phyloP scores from a whole-genome alignment of 2,888 invertebrate genomes.

The Dicranocentrus wangi region DNA sequence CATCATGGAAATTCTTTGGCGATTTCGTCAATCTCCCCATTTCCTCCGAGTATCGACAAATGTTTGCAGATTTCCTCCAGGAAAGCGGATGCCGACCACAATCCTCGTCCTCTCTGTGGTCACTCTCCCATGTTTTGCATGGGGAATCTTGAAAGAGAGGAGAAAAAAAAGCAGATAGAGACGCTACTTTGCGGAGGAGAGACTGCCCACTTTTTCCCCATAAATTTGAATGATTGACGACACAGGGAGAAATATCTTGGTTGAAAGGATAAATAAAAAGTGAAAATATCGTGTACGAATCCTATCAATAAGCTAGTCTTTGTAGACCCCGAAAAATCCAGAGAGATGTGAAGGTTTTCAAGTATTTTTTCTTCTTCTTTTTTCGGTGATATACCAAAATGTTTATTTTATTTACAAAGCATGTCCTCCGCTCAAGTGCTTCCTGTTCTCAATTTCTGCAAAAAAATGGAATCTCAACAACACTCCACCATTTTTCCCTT shows the following conservation, averaged over 20 bases:
- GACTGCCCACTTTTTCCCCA: neutral
- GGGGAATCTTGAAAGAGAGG: too few species aligned
- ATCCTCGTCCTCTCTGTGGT: too few species aligned
- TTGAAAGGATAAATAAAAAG: neutral
- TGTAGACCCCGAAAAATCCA: neutral
- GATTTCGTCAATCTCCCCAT: too few species aligned
- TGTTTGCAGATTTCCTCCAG: too few species aligned
- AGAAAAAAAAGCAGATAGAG: too few species aligned
- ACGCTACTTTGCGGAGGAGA: too few species aligned
- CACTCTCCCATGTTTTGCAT: too few species aligned
- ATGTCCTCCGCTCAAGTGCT: slow-evolving; percentile 35
- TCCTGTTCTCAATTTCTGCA: slow-evolving; percentile 23
- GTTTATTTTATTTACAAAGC: slow-evolving; percentile 23
- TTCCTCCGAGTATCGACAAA: too few species aligned
- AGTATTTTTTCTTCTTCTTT: slow-evolving; percentile 2
- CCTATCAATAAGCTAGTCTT: slow-evolving; percentile 2
- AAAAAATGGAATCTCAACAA: slow-evolving; percentile 19
- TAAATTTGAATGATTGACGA: slow-evolving; percentile 26
- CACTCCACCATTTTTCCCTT: neutral
- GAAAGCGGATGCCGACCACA: neutral
- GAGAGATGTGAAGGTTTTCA: too few species aligned
- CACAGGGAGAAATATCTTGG: neutral
- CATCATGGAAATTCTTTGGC: too few species aligned
- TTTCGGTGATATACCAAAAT: neutral
- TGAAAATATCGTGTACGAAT: neutral